Base-by-base conservation (phyloP, 2,888 invertebrate genomes). In the Hirtodrosophila trivittata region DNA sequence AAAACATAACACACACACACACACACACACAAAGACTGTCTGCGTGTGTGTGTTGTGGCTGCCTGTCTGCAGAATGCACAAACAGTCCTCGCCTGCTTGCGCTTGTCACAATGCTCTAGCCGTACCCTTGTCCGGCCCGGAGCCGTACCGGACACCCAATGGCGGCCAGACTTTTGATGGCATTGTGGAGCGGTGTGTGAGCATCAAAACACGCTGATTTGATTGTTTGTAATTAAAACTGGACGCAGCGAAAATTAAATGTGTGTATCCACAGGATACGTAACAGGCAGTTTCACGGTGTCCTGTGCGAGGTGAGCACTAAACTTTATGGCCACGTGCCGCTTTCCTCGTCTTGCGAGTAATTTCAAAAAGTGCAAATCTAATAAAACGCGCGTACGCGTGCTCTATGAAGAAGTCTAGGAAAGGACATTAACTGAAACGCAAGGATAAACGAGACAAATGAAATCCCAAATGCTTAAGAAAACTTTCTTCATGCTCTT, bases 211-310 rank as follows among this genome's bases (percentile, higher is more conserved):
- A 82, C 77, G 71, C 76, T 80, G 87, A 76, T 87, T 86, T 86
- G 88, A 86, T 86, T 86, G 88, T 83, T 83, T 85, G 75, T 87
- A 86, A 86, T 86, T 86, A 87, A 87, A 86, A 85, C 66, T 76
- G 74, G 69, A 86, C 85, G 55, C 60, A 55, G 70, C 60, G 70
- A 82, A 83, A 85, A 86, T 84, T 77, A 83, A 86, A 84, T 75
- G 86, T 64, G 84, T 63, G 67, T 67, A 67, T 75, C 66, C 68
- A 63, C 71, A 52, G 66, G 51, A 57, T 59, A 52, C 35, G 60
- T 38, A 39, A 38, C 46, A 49, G 30, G 35, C 7, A n/a, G n/a
- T n/a, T n/a, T 13, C 21, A 21, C 33, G 6, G 33, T 10, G n/a
- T 57, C 33, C 37, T 28, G 32, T n/a, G 38, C 54, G 38, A 30